Evolutionary conservation across 2,797 vertebrate species (phyloP), one percentile per base, ranked within the genome.

Genomic region (Rhabdophis nuchalis): DNA sequence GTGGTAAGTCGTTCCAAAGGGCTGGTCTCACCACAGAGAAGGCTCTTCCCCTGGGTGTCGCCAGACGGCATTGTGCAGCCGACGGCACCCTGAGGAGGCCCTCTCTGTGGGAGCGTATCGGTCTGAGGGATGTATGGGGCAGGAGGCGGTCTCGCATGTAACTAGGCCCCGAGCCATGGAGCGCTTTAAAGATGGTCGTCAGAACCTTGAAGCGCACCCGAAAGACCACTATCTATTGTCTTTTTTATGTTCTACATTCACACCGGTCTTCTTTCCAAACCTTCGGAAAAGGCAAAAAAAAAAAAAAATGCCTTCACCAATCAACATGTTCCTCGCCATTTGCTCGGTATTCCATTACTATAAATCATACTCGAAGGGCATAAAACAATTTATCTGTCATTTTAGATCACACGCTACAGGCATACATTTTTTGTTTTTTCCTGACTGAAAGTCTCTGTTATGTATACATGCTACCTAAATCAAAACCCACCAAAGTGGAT

Each of bases 401-500:
- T 54, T 93, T 23, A 46, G 88, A 92, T 89, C 27, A 29, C 92
- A n/a, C 23, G 9, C 54, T 18, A 23, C 57, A 93, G 85, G 54
- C 89, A 89, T 92, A 0, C 60, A 91, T 91, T 92, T n/a, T 96
- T 92, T 29, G 96, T 29, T 89, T 95, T 94, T 93, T 95, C 94
- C 92, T 12, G 56, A 10, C 89, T 90, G 91, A 72, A 93, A 96
- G 96, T 56, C 86, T 91, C 89, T 85, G 12, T 54, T 54, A 85
- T 95, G 92, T 94, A 97, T 96, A 96, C 5, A 96, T 3, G 36
- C 6, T 86, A 29, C 64, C 12, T 90, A 46, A 94, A 96, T 85
- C 86, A 92, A 96, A 93, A 92, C 53, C 12, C 10, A 2, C 89
- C 27, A 56, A 61, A 18, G 90, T 1, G 86, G 72, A 95, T 95